Conservation (phyloP, 2,797 vertebrate species). For the Malacoctenus gilli region DNA sequence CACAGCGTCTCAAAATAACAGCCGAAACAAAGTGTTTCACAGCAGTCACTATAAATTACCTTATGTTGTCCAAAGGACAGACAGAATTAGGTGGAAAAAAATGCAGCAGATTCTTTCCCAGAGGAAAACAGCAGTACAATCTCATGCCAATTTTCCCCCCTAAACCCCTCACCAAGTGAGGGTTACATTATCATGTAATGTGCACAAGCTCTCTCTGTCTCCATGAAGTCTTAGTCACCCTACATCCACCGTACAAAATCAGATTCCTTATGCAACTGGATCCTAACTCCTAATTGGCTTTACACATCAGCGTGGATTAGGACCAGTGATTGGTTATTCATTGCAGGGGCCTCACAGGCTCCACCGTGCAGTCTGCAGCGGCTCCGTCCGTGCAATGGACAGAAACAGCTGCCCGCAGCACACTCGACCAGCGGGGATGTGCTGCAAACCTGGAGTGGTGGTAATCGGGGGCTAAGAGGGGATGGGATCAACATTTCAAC, state of each 20-base stretch:
- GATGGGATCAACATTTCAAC: slow-evolving; percentile 86
- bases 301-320: slow-evolving; percentile 76
- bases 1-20: too few species aligned
- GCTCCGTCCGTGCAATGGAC: slow-evolving; percentile 58
- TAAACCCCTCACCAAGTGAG: slow-evolving; percentile 60
- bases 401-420: slow-evolving; percentile 79
- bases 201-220: slow-evolving; percentile 62
- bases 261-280: slow-evolving; percentile 79
- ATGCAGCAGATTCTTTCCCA: slow-evolving; percentile 42
- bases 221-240: slow-evolving; percentile 62
- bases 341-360: slow-evolving; percentile 59
- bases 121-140: slow-evolving; percentile 36
- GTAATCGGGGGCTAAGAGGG: slow-evolving; percentile 77
- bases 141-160: slow-evolving; percentile 59
- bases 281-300: slow-evolving; percentile 78
- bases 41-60: too few species aligned
- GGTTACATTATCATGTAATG: slow-evolving; percentile 45
- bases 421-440: slow-evolving; percentile 63
- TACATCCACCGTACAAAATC: slow-evolving; percentile 75
- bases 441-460: slow-evolving; percentile 70
- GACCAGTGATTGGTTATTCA: slow-evolving; percentile 61
- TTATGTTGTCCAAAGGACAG: slow-evolving; percentile 10
- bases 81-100: slow-evolving; percentile 14
- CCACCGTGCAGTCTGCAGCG: slow-evolving; percentile 21
- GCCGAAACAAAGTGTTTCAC: background rate